A percentile compares a stretch with the other conserved stretches of the same genome.
phyloP scores from a whole-genome alignment of 1,140 invertebrate genomes.

The Papilio glaucus region DNA sequence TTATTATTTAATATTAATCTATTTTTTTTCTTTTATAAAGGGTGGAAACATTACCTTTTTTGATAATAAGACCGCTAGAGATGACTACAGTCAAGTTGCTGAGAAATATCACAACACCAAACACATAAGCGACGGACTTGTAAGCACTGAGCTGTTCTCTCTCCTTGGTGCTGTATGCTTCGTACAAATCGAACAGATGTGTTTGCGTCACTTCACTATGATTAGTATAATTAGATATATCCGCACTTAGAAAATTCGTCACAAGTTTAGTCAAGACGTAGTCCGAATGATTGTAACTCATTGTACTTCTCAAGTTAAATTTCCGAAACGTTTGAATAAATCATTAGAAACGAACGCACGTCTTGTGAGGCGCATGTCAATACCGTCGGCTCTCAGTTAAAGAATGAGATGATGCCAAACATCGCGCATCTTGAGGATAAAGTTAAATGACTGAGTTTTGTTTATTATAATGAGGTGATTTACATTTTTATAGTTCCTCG shows the following conservation, averaged over 20 bases:
- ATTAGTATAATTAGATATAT: slow-evolving; percentile 33
- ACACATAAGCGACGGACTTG: slow-evolving; percentile 62
- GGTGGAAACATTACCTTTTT: slow-evolving; percentile 75
- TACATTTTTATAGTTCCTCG: slow-evolving; percentile 63
- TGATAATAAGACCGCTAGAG: slow-evolving; percentile 84
- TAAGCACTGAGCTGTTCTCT: slow-evolving; percentile 60
- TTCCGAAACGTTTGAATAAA: slow-evolving; percentile 19
- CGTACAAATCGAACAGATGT: slow-evolving; percentile 56
- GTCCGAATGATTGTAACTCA: slow-evolving; percentile 41
- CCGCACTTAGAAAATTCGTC: slow-evolving; percentile 20
- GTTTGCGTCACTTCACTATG: slow-evolving; percentile 50
- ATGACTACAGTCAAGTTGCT: slow-evolving; percentile 84
- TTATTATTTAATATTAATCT: no score
- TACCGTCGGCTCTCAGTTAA: slow-evolving; percentile 45
- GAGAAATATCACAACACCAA: slow-evolving; percentile 81
- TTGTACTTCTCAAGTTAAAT: no score
- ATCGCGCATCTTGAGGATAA: slow-evolving; percentile 57
- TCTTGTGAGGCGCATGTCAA: slow-evolving; percentile 56
- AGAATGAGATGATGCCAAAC: slow-evolving; percentile 59
- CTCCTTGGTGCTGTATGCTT: slow-evolving; percentile 60
- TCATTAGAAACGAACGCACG: slow-evolving; percentile 40
- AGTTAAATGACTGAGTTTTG: slow-evolving; percentile 52
- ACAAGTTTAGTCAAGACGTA: slow-evolving; percentile 22
- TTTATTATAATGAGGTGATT: slow-evolving; percentile 64
- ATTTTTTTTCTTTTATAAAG: slow-evolving; percentile 10